A percentile compares a stretch with the other conserved stretches of the same genome.
Evolutionary conservation across 2,113 vertebrate species (phyloP).

Genomic region (Hydropotes inermis): DNA sequence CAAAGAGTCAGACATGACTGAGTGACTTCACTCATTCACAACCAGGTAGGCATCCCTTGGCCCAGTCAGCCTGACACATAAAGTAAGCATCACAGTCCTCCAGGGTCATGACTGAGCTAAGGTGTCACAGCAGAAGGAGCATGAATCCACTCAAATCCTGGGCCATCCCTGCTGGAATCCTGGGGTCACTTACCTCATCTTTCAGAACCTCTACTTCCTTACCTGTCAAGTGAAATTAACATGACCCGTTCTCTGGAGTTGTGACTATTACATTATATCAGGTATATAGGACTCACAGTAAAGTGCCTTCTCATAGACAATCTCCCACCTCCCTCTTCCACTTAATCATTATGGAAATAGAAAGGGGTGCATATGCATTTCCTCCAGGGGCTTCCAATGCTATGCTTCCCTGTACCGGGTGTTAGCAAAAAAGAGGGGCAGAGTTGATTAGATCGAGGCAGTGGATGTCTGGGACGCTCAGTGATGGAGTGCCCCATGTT

Average conservation of each 20-base stretch:
- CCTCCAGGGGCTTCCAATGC: neutral
- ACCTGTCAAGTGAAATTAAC: neutral
- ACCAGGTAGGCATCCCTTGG: neutral
- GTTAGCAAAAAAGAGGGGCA: neutral
- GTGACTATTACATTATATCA: neutral
- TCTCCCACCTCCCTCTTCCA: neutral
- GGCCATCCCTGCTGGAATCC: neutral
- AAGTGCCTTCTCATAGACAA: neutral
- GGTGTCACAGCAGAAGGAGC: neutral
- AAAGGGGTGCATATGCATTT: neutral
- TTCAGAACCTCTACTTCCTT: neutral
- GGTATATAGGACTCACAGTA: neutral
- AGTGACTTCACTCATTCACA: neutral
- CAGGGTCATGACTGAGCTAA: neutral
- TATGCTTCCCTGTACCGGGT: neutral
- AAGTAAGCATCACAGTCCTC: neutral
- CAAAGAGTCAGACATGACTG: neutral
- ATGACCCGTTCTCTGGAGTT: neutral
- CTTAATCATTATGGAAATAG: slow-evolving; percentile 4
- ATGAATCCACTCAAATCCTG: neutral
- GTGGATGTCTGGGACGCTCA: neutral
- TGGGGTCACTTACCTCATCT: neutral
- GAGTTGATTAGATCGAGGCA: neutral
- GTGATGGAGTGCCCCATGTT: neutral
- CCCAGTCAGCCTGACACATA: neutral